phyloP scores from a whole-genome alignment of 1,140 invertebrate species.

The Aricia agestis region DNA sequence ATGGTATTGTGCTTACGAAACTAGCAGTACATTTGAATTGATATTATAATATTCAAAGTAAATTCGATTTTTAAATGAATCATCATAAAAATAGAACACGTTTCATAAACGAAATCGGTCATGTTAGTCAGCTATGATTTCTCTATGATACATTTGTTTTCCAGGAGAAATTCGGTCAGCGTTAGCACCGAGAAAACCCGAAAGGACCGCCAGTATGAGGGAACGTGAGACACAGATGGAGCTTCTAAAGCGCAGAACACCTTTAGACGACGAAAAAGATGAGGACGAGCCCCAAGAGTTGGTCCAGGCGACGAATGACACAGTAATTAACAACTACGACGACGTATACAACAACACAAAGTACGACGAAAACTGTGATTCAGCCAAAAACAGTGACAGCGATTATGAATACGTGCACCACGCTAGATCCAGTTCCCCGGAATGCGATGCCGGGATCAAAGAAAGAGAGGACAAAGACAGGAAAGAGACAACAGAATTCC shows the following conservation, averaged over 20 bases:
- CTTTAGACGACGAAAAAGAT: constrained; percentile 67
- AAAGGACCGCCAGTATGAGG: constrained; percentile 88
- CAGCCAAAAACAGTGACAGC: constrained; percentile 76
- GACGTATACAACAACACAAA: constrained; percentile 70
- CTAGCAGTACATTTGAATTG: no score
- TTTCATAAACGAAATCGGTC: no score
- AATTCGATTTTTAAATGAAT: not conserved
- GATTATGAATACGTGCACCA: constrained; percentile 81
- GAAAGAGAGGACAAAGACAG: constrained; percentile 48
- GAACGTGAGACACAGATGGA: constrained; percentile 81
- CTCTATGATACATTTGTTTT: constrained; percentile 25
- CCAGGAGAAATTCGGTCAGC: constrained; percentile 85
- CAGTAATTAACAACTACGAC: constrained; percentile 69
- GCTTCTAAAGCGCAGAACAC: constrained; percentile 75
- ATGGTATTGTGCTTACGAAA: not conserved
- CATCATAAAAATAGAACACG: not conserved
- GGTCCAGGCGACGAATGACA: constrained; percentile 62
- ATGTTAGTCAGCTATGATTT: no score
- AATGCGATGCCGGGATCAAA: constrained; percentile 77
- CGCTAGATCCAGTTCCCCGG: constrained; percentile 79
- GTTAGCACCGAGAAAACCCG: constrained; percentile 86
- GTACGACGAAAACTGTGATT: constrained; percentile 66
- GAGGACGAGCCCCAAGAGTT: constrained; percentile 62
- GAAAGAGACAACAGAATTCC: constrained; percentile 51
- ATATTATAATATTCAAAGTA: no score